Conservation (phyloP, 2,113 vertebrate genomes). For the Petrocephalus zakoni region DNA sequence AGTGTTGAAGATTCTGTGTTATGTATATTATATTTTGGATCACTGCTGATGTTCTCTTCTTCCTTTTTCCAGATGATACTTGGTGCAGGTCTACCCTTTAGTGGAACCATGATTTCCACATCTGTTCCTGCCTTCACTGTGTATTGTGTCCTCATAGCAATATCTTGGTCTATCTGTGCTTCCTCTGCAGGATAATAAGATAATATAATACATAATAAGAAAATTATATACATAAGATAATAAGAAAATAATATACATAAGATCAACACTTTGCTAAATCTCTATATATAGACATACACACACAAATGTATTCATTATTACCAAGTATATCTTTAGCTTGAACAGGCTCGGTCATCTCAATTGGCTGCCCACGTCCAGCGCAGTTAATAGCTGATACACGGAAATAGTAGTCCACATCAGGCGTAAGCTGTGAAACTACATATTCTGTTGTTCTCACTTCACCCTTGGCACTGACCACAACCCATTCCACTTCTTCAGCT, state of each 20-base stretch:
- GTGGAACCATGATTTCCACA: constrained; percentile 81
- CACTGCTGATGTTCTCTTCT: constrained; percentile 74
- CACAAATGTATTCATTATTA: constrained; percentile 36
- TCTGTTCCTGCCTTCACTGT: constrained; percentile 89
- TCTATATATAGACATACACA: neutral
- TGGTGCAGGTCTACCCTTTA: constrained; percentile 89
- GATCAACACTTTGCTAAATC: neutral
- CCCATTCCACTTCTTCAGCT: constrained; percentile 76
- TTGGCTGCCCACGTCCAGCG: constrained; percentile 83
- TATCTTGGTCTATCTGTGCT: constrained; percentile 83
- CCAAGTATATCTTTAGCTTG: constrained; percentile 97
- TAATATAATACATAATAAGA: no score
- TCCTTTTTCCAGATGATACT: constrained; percentile 84
- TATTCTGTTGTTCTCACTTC: constrained; percentile 94
- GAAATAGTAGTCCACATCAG: constrained; percentile 87
- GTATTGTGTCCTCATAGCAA: constrained; percentile 86
- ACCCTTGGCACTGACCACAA: constrained; percentile 76
- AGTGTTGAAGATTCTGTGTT: constrained; percentile 82
- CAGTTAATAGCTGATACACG: constrained; percentile 84
- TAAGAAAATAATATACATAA: neutral
- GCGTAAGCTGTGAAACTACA: constrained; percentile 77
- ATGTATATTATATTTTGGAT: constrained; percentile 83
- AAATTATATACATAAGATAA: neutral
- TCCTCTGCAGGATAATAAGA: constrained; percentile 74
- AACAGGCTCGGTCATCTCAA: constrained; percentile 80